Evolutionary conservation across 2,113 vertebrate species (phyloP), one percentile per base, ranked within the genome.

Genomic region (Petrocephalus zakoni): DNA sequence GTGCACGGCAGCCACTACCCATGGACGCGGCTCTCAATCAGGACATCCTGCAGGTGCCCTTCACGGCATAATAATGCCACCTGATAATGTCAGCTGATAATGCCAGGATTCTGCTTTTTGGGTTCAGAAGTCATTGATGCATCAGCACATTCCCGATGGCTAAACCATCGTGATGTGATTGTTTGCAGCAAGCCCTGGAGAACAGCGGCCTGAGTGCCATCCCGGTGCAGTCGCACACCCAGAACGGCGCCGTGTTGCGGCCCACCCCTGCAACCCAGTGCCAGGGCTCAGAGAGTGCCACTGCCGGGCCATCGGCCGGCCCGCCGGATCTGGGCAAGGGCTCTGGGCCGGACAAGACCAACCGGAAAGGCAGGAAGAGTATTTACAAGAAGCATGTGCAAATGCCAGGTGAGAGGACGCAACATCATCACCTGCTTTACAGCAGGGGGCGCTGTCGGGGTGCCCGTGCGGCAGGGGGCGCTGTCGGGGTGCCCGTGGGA

Each of bases 161-260:
- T 64, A 64, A 64, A 11, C n/a, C 10, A n/a, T n/a, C 61, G 1
- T 46, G 53, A 51, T 85, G 68, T 83, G 29, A n/a, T 82, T 94
- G 90, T 88, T 90, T 92, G 52, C 93, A 99, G 98, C 98, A 99
- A 99, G 98, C 98, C 89, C 94, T 99, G 94, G 98, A 99, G 95
- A 99, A 99, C 96, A 99, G 98, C 29, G 98, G 98, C 5, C 95
- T 99, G 90, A 99, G 97, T 87, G 96, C 97, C 85, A 96, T 97
- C 92, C 97, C 97, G 1, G 96, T 96, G 92, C 96, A 95, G 94
- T 95, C 93, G 13, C 97, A 95, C 93, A 88, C 97, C 15, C 93
- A 95, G 89, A 96, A 96, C 86, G 92, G 96, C 29, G 89, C 89
- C 87, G 93, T 94, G 1, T 42, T 94, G 56, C 96, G 95, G 92